A percentile compares a stretch with the other conserved stretches of the same genome.
Evolutionary conservation across 2,113 vertebrate species (phyloP).

Genomic region (Nanorana parkeri): DNA sequence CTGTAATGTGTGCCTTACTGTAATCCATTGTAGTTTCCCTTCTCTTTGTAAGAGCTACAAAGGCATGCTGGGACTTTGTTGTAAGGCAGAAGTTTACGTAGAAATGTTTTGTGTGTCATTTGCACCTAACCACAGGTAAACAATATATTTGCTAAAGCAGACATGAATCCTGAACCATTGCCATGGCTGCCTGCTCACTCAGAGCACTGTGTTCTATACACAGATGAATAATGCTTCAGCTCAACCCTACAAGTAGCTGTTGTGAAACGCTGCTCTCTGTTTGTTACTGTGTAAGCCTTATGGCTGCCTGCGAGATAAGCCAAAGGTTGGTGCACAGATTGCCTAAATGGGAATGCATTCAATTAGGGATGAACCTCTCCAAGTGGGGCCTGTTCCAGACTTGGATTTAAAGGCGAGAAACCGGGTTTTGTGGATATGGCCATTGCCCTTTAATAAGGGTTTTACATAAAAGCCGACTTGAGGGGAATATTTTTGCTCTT

Average conservation of each 20-base stretch:
- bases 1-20: no score
- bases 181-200: neutral
- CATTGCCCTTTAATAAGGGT: neutral
- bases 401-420: slow-evolving; percentile 9
- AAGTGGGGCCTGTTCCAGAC: slow-evolving; percentile 6
- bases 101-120: neutral
- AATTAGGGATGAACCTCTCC: slow-evolving; percentile 46
- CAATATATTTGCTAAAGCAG: neutral
- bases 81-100: no score
- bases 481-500: no score
- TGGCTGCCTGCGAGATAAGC: slow-evolving; percentile 49
- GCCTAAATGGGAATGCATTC: slow-evolving; percentile 40
- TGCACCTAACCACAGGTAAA: neutral
- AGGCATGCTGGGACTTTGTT: no score
- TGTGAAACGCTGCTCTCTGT: slow-evolving; percentile 11
- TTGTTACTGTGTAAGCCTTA: slow-evolving; percentile 49
- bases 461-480: neutral
- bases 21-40: no score
- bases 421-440: neutral
- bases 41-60: no score
- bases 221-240: slow-evolving; percentile 19
- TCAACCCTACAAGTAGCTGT: slow-evolving; percentile 16
- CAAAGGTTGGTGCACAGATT: slow-evolving; percentile 52
- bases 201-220: neutral
- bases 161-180: neutral